A percentile compares a stretch with the other conserved stretches of the same genome.
Conservation (phyloP, 2,888 invertebrate genomes). For the Noctuana brunneofusca region DNA sequence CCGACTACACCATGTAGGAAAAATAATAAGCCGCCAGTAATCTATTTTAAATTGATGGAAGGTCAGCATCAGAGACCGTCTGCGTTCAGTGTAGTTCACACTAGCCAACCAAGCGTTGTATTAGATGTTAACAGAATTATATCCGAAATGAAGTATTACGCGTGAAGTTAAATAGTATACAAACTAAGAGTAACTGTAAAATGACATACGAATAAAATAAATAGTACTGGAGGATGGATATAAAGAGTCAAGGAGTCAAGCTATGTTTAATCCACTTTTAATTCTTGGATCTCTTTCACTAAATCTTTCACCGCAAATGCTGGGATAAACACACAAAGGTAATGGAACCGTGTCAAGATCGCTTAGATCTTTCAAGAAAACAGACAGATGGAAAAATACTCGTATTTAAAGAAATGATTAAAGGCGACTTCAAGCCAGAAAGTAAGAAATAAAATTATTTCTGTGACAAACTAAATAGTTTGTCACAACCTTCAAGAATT, state of each 20-base stretch:
- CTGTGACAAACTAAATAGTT: too few relatives aligned
- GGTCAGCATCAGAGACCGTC: slow-evolving; percentile 61
- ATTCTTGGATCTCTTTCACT: slow-evolving; percentile 10
- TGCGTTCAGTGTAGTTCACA: slow-evolving; percentile 48
- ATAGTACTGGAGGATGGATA: slow-evolving; percentile 10
- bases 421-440: too few relatives aligned
- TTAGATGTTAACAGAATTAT: slow-evolving; percentile 45
- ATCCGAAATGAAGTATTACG: slow-evolving; percentile 23
- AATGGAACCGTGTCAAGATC: slow-evolving; percentile 35
- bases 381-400: slow-evolving; percentile 22
- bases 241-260: neutral
- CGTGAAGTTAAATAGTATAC: slow-evolving; percentile 14
- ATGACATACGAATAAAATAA: slow-evolving; percentile 23
- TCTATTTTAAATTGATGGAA: slow-evolving; percentile 79
- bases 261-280: slow-evolving; percentile 22
- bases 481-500: too few relatives aligned
- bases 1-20: neutral
- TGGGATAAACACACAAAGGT: slow-evolving; percentile 15
- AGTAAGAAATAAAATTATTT: too few relatives aligned
- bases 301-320: slow-evolving; percentile 21
- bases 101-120: slow-evolving; percentile 38
- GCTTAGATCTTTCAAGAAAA: slow-evolving; percentile 17
- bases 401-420: too few relatives aligned
- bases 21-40: slow-evolving; percentile 37
- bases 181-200: slow-evolving; percentile 4